Evolutionary conservation across 2,113 vertebrate genomes (phyloP).

Genomic region (Cranoglanis bouderius): DNA sequence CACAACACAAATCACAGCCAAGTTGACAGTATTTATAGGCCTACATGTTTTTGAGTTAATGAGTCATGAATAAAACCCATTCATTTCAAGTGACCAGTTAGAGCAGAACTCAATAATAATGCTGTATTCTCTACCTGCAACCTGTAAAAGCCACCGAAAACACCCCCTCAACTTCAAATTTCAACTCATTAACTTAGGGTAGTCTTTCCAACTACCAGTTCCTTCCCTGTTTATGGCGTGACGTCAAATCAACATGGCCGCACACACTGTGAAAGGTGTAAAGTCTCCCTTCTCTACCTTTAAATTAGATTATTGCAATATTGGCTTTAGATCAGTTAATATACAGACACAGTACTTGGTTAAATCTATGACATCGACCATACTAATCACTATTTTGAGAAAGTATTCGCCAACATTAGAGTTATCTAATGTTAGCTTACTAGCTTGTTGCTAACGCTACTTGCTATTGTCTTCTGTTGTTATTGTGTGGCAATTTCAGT

Average conservation of each 20-base stretch:
- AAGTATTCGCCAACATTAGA: neutral
- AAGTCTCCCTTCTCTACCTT: neutral
- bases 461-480: neutral
- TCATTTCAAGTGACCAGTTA: neutral
- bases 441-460: neutral
- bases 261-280: too few species aligned
- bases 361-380: neutral
- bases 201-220: neutral
- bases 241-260: neutral
- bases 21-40: neutral
- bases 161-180: neutral
- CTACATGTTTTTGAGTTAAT: neutral
- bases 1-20: slow-evolving; percentile 7
- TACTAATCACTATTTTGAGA: neutral
- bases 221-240: neutral
- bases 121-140: neutral
- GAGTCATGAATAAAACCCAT: neutral
- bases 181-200: neutral
- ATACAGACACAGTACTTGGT: neutral
- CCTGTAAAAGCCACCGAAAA: neutral
- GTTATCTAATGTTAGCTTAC: neutral
- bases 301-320: neutral
- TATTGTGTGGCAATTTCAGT: neutral
- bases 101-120: neutral
- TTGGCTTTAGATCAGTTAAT: neutral